phyloP scores from a whole-genome alignment of 2,797 vertebrate species.

The Argyrosomus regius region DNA sequence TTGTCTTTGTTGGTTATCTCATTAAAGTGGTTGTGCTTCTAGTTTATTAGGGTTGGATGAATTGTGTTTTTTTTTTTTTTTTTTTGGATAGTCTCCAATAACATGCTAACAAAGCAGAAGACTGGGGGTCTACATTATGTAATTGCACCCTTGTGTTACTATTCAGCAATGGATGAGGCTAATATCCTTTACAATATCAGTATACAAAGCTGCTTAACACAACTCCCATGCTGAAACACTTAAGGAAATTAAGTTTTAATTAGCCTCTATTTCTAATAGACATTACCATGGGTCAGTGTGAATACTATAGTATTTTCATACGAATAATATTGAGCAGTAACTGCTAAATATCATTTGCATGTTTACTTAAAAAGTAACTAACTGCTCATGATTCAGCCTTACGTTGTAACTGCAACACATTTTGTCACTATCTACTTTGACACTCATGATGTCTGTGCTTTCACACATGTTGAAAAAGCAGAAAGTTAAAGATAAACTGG shows the following conservation, averaged over 20 bases:
- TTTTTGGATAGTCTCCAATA: conserved; percentile 91
- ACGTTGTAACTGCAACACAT: not conserved
- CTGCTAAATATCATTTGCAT: not conserved
- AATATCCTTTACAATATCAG: conserved; percentile 71
- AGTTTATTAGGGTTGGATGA: conserved; percentile 87
- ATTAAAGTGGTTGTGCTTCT: conserved; percentile 84
- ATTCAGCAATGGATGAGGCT: conserved; percentile 62
- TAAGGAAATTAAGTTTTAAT: conserved; percentile 66
- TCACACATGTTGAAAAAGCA: not conserved
- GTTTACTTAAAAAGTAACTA: too few species aligned
- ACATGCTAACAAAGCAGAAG: conserved; percentile 88
- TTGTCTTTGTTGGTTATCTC: conserved; percentile 77
- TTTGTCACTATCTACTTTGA: not conserved
- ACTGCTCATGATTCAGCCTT: not conserved
- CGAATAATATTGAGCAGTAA: not conserved
- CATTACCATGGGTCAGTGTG: conserved; percentile 37
- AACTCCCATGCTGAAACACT: conserved; percentile 60
- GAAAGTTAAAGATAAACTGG: not conserved
- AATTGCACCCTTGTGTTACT: conserved; percentile 74
- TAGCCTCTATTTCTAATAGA: conserved; percentile 51
- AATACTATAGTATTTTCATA: conserved; percentile 29
- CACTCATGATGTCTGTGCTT: not conserved
- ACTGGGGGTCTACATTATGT: conserved; percentile 86
- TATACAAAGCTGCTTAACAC: conserved; percentile 70
- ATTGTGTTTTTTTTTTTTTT: conserved; percentile 86